These are phyloP conservation scores for Physella acuta DNA, from an alignment of 1,140 invertebrate genomes.

Conservation along the genomic window DNA sequence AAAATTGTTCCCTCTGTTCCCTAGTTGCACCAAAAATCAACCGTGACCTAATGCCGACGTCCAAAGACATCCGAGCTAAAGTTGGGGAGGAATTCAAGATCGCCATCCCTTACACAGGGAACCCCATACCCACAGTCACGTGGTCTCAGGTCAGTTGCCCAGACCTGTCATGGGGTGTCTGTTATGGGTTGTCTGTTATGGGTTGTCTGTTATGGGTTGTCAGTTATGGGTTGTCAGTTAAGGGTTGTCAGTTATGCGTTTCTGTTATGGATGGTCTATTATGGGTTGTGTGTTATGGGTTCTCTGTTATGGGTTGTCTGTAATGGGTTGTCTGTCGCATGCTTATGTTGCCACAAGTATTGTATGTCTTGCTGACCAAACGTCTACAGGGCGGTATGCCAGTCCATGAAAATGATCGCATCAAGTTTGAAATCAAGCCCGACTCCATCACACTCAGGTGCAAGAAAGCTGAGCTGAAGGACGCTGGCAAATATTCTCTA, in stretches of 20 bases:
- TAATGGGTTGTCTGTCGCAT: no score
- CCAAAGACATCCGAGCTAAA: slow-evolving; percentile 89
- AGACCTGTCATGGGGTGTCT: no score
- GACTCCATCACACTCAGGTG: slow-evolving; percentile 72
- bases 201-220: no score
- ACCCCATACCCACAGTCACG: slow-evolving; percentile 83
- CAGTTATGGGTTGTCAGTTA: no score
- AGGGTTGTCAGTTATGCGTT: no score
- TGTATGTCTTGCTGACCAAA: no score
- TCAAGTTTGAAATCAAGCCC: slow-evolving; percentile 83
- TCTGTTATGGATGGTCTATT: no score
- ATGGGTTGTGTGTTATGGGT: no score
- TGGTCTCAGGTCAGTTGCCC: slow-evolving; percentile 75
- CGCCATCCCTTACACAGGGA: slow-evolving; percentile 87
- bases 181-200: no score
- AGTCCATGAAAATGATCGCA: slow-evolving; percentile 69
- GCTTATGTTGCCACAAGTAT: no score
- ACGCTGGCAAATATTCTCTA: slow-evolving; percentile 90
- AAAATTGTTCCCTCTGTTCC: no score
- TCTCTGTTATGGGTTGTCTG: no score
- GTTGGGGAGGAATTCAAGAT: slow-evolving; percentile 95
- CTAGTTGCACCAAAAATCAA: slow-evolving; percentile 75
- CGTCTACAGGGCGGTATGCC: slow-evolving; percentile 41
- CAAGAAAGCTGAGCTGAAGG: slow-evolving; percentile 82
- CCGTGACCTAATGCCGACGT: slow-evolving; percentile 80